Conservation (phyloP, 1,140 invertebrate genomes). For the Portunus trituberculatus region DNA sequence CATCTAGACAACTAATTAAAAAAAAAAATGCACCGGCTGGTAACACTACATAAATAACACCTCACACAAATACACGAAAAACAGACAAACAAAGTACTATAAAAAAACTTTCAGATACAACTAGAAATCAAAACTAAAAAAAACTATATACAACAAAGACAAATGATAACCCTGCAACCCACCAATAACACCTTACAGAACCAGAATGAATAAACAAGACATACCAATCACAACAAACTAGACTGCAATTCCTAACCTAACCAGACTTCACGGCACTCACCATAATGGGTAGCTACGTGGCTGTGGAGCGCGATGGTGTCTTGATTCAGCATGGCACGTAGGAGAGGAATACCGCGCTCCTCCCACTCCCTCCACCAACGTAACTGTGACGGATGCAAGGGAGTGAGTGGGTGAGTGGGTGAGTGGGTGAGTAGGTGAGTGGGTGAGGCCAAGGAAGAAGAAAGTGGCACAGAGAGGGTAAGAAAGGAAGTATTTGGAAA, state of each 20-base stretch:
- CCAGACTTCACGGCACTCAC: not conserved
- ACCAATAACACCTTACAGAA: no score
- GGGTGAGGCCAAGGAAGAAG: not conserved
- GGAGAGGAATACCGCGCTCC: conserved; percentile 7
- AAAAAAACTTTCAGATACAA: no score
- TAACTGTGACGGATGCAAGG: not conserved
- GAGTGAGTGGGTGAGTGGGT: not conserved
- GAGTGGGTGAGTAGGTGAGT: not conserved
- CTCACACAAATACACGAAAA: no score
- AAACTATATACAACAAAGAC: no score
- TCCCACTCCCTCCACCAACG: conserved; percentile 44
- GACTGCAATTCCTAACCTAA: not conserved
- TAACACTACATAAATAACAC: no score
- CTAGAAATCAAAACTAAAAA: no score
- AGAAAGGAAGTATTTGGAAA: not conserved
- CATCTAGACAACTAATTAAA: no score
- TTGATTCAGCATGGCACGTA: not conserved
- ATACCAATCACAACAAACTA: not conserved
- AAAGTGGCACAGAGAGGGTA: not conserved
- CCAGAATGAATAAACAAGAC: no score
- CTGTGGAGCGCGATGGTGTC: not conserved
- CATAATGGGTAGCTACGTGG: conserved; percentile 2
- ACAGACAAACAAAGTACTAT: no score
- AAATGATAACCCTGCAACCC: no score
- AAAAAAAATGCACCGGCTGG: no score